Conservation (phyloP, 2,797 vertebrate genomes). For the Amazona ochrocephala region DNA sequence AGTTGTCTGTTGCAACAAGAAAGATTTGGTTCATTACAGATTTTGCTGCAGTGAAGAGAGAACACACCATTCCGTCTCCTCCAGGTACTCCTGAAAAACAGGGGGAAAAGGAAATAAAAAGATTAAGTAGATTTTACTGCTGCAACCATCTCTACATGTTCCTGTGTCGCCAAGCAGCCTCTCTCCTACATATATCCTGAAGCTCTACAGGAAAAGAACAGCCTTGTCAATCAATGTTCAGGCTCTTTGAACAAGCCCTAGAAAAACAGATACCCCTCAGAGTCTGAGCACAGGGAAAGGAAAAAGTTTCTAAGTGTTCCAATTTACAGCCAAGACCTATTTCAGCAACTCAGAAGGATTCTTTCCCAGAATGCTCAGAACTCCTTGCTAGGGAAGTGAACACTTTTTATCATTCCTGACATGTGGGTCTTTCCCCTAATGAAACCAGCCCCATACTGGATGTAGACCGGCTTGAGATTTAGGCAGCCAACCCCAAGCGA, state of each 20-base stretch:
- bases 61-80: background rate
- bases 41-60: background rate
- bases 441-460: background rate
- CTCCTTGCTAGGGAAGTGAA: background rate
- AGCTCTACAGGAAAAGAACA: background rate
- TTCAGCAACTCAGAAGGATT: background rate
- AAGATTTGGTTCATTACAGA: background rate
- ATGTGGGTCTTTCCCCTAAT: background rate
- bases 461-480: background rate
- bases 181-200: background rate
- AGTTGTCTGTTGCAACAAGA: background rate
- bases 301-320: background rate
- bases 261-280: background rate
- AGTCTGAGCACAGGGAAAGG: background rate
- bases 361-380: background rate
- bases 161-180: background rate
- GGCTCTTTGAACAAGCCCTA: slow-evolving; percentile 13
- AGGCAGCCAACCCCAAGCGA: background rate
- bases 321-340: background rate
- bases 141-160: background rate
- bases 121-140: background rate
- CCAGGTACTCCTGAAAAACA: background rate
- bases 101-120: background rate
- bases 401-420: background rate
- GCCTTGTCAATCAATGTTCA: background rate